Percentiles rank a stretch among this genome's conserved stretches.
These are phyloP conservation scores for Loripinus fragilis DNA, from an alignment of 2,888 invertebrate species.

Conservation along the genomic window DNA sequence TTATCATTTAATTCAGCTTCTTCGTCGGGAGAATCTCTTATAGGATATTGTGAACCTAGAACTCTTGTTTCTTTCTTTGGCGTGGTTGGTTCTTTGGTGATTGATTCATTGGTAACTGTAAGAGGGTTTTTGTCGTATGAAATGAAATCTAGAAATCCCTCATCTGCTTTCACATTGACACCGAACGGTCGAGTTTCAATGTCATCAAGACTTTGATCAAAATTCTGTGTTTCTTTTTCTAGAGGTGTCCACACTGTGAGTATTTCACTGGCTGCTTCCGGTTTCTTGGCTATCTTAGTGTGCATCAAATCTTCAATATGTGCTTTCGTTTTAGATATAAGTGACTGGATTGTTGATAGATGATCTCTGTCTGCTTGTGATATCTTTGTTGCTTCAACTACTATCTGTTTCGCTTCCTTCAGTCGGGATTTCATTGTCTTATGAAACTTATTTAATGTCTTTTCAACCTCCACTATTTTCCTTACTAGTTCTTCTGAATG, in stretches of 20 bases:
- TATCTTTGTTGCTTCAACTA: constrained; percentile 54
- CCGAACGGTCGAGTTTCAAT: constrained; percentile 54
- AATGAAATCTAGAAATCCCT: constrained; percentile 56
- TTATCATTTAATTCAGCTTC: not conserved
- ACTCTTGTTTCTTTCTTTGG: constrained; percentile 39
- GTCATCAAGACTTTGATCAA: constrained; percentile 51
- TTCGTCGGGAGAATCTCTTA: constrained; percentile 13
- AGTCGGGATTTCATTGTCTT: constrained; percentile 56
- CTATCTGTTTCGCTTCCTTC: constrained; percentile 57
- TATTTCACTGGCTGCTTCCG: constrained; percentile 49
- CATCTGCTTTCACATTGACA: constrained; percentile 47
- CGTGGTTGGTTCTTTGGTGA: constrained; percentile 26
- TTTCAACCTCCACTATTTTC: constrained; percentile 56
- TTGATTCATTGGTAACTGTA: constrained; percentile 36
- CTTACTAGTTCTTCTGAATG: constrained; percentile 52
- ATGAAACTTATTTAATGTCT: constrained; percentile 51
- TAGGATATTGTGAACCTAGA: constrained; percentile 17
- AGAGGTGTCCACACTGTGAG: constrained; percentile 55
- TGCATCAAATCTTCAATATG: constrained; percentile 49
- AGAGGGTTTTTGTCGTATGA: constrained; percentile 53
- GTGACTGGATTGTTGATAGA: constrained; percentile 40
- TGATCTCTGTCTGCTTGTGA: constrained; percentile 50
- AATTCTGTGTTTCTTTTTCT: constrained; percentile 52
- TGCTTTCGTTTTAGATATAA: constrained; percentile 52
- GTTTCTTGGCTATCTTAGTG: constrained; percentile 45